These are phyloP conservation scores for Decapterus maruadsi DNA, from an alignment of 2,797 vertebrate genomes.

Conservation along the genomic window DNA sequence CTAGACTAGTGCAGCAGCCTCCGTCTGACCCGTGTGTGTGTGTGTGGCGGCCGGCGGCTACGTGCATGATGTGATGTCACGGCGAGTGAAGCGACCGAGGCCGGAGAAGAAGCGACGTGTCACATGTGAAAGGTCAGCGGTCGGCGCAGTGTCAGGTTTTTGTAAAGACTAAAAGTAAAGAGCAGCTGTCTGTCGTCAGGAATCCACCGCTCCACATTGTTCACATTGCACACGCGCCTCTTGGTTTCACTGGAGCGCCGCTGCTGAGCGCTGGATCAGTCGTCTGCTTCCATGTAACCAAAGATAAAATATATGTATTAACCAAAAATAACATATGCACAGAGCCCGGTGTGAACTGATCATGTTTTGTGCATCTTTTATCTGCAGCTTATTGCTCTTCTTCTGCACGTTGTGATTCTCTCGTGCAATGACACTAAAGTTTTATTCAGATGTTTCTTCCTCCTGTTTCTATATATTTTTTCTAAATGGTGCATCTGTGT, in stretches of 20 bases:
- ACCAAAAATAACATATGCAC: not conserved
- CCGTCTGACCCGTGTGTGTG: too few species aligned
- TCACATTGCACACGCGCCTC: not conserved
- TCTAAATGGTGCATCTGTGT: not conserved
- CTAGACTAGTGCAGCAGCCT: too few species aligned
- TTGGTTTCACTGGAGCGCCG: not conserved
- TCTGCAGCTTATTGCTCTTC: too few species aligned
- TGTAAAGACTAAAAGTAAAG: conserved; percentile 5
- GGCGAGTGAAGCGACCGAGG: not conserved
- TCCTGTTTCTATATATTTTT: not conserved
- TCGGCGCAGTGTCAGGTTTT: not conserved
- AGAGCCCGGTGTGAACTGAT: not conserved
- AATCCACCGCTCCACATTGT: not conserved
- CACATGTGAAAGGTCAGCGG: not conserved
- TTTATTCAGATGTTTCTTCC: not conserved
- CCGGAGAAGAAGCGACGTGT: not conserved
- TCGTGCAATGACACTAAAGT: too few species aligned
- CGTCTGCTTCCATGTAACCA: not conserved
- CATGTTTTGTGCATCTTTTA: not conserved
- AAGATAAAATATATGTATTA: not conserved
- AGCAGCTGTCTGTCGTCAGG: not conserved
- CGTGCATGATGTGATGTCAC: not conserved
- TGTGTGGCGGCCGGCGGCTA: not conserved
- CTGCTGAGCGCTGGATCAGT: accelerated
- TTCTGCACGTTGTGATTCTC: too few species aligned